A percentile compares a stretch with the other conserved stretches of the same genome.
Conservation (phyloP, 37 sponge, comb jelly and placozoan genomes). For the Bolinopsis microptera region DNA sequence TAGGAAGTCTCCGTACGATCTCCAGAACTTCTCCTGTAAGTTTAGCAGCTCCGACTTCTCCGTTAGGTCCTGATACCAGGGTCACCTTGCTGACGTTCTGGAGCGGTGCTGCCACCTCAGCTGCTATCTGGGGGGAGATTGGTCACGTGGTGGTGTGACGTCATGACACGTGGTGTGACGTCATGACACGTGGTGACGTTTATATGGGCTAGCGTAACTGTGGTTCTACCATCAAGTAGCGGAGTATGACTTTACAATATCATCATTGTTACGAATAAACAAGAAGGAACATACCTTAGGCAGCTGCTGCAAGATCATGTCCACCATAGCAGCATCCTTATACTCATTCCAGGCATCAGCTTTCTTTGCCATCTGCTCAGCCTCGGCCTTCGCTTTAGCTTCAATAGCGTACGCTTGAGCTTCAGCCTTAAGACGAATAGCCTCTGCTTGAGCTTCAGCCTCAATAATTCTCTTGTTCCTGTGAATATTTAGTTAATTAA, state of each 20-base stretch:
- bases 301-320: constrained; percentile 69
- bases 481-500: background rate
- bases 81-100: constrained; percentile 63
- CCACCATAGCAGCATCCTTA: constrained; percentile 71
- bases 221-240: background rate
- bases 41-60: constrained; percentile 68
- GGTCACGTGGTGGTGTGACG: background rate
- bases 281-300: constrained; percentile 70
- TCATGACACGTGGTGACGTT: background rate
- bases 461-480: constrained; percentile 66
- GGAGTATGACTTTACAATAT: background rate
- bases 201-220: background rate
- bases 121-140: constrained; percentile 43
- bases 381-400: constrained; percentile 69
- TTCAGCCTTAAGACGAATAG: constrained; percentile 69
- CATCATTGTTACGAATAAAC: too few species aligned
- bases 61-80: constrained; percentile 66
- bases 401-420: constrained; percentile 69
- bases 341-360: constrained; percentile 72
- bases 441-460: constrained; percentile 70
- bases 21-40: constrained; percentile 69
- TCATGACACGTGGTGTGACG: background rate
- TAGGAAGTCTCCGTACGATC: constrained; percentile 65
- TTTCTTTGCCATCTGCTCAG: constrained; percentile 74
- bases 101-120: constrained; percentile 69